phyloP scores from a whole-genome alignment of 2,113 vertebrate genomes.

The Nothobranchius kuhntae region DNA sequence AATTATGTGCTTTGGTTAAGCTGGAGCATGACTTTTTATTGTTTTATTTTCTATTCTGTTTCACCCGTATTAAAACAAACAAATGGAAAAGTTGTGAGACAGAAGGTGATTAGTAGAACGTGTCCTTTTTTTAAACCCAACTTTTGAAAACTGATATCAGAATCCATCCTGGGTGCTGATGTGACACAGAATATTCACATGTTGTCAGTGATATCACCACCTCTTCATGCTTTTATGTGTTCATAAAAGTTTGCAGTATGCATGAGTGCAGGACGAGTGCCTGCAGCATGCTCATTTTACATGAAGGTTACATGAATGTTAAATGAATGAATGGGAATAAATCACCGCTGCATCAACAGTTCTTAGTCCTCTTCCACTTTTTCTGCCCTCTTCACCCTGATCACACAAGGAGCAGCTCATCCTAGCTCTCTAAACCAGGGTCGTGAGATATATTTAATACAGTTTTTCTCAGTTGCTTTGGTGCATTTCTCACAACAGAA shows the following conservation, averaged over 20 bases:
- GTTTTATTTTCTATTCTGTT: neutral
- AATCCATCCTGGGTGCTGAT: neutral
- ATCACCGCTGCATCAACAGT: constrained; percentile 23
- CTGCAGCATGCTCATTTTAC: constrained; percentile 25
- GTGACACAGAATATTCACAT: constrained; percentile 13
- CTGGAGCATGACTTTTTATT: neutral
- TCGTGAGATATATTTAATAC: constrained; percentile 1
- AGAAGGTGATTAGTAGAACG: no score
- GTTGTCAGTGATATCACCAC: constrained; percentile 12
- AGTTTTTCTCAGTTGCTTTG: no score
- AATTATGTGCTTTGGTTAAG: no score
- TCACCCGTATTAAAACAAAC: constrained; percentile 33
- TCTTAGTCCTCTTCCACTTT: neutral
- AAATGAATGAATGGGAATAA: constrained; percentile 4
- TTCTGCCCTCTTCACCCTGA: constrained; percentile 1
- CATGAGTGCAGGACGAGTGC: neutral
- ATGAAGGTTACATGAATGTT: constrained; percentile 54
- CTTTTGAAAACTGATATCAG: constrained; percentile 1
- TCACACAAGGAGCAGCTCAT: neutral
- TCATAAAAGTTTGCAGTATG: neutral
- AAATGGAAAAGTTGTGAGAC: constrained; percentile 17
- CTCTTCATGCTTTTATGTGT: neutral
- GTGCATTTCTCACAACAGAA: no score
- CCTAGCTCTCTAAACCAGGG: neutral
- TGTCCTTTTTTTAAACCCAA: neutral